phyloP scores from a whole-genome alignment of 2,113 vertebrate genomes.

The Todiramphus saurophagus region DNA sequence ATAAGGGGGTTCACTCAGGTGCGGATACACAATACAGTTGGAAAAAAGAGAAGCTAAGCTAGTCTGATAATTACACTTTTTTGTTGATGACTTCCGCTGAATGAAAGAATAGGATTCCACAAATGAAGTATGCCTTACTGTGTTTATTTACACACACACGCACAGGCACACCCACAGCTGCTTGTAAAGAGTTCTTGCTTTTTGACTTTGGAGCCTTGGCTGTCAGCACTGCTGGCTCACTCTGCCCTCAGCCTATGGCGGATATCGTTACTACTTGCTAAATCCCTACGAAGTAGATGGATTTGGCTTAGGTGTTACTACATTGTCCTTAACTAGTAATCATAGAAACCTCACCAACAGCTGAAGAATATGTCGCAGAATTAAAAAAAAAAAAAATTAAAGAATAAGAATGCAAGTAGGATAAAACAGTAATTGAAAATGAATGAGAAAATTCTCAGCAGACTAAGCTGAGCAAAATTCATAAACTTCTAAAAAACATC shows the following conservation, averaged over 20 bases:
- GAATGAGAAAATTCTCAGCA: not conserved
- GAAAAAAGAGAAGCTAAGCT: constrained; percentile 21
- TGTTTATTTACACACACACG: constrained; percentile 55
- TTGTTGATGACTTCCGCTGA: constrained; percentile 53
- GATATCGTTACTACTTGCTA: not conserved
- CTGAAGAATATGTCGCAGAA: not conserved
- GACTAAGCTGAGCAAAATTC: not conserved
- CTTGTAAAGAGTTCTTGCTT: constrained; percentile 26
- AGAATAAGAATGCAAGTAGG: not conserved
- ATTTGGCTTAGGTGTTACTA: not conserved
- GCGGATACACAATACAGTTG: constrained; percentile 10
- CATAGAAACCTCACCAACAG: not conserved
- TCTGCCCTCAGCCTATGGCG: not conserved
- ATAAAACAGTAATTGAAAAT: not conserved
- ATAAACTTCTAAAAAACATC: not conserved
- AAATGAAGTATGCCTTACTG: constrained; percentile 38
- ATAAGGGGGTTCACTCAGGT: constrained; percentile 53
- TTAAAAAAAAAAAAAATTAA: not conserved
- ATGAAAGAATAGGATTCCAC: constrained; percentile 51
- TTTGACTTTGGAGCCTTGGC: not conserved
- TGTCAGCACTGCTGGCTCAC: not conserved
- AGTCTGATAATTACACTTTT: constrained; percentile 46
- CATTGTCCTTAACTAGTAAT: not conserved
- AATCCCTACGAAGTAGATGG: not conserved
- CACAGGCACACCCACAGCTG: not conserved